Evolutionary conservation across 1,140 invertebrate species (phyloP), one percentile per base, ranked within the genome.

Genomic region (Habropoda laboriosa): DNA sequence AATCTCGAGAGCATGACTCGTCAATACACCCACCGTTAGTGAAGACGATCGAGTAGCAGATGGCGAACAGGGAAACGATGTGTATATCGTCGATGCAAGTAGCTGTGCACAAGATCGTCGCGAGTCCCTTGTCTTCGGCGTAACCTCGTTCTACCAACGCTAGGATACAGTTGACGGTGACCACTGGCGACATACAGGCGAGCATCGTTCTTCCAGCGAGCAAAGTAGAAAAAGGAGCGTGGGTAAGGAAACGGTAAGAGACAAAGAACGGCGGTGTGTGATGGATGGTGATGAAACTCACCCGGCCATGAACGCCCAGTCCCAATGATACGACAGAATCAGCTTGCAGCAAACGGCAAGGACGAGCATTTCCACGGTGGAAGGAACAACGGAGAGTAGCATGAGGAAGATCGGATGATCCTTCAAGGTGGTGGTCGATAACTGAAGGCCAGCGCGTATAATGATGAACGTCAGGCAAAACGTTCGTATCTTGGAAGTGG

Each of bases 281-380:
- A n/a, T n/a, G n/a, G n/a, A 67, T 5, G 4, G 12, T 18, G 30
- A n/a, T 35, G 21, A 24, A 35, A 38, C 73, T 83, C 45, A 93
- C 92, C 92, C 92, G 1, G 86, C 79, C 64, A 93, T 87, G 61
- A 92, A 89, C 6, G 91, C 81, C 92, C 90, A 93, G 8, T 82
- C 40, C 91, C 90, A 92, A 0, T 91, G 88, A 82, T 88, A 91
- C 4, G 77, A 63, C 0, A 93, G 82, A 7, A 92, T 70, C 27
- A 67, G 88, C 77, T 66, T 87, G 38, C 80, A 85, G 27, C 60
- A 88, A 8, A 91, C 8, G 3, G 79, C 66, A 3, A 90, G 49
- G 2, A 76, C 27, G 7, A 91, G 0, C 82, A 90, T 81, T 27
- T 93, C 92, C 8, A 90, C 16, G 8, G 91, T 87, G 30, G 88